A percentile compares a stretch with the other conserved stretches of the same genome.
Evolutionary conservation across 2,888 invertebrate genomes (phyloP).

Genomic region (Acholoe squamosa): DNA sequence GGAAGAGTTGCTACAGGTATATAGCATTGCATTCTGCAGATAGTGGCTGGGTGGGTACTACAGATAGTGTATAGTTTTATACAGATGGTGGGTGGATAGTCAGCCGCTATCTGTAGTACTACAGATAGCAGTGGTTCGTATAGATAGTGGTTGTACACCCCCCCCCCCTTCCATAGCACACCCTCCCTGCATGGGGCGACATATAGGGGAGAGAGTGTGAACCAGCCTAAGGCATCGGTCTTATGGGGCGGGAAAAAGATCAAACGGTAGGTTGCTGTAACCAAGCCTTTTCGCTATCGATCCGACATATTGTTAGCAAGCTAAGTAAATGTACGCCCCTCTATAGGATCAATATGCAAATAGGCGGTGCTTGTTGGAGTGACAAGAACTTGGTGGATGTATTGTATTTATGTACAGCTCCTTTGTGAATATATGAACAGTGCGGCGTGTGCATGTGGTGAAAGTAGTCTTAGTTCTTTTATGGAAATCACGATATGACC

Average conservation of each 20-base stretch:
- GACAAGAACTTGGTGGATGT: neutral
- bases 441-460: neutral
- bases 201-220: neutral
- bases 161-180: neutral
- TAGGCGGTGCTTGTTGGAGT: neutral
- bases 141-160: no score
- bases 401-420: conserved; percentile 5
- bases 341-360: neutral
- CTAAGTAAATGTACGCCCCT: conserved; percentile 29
- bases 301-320: neutral
- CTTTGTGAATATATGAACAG: neutral
- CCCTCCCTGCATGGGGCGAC: neutral
- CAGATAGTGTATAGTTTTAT: no score
- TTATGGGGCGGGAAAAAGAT: neutral
- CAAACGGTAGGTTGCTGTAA: neutral
- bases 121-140: no score
- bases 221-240: neutral
- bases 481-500: no score
- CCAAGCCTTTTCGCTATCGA: conserved; percentile 9
- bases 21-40: no score
- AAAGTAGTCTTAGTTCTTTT: no score
- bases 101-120: no score
- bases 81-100: no score
- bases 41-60: no score
- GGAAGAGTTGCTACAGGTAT: no score